Percentiles rank a stretch among this genome's conserved stretches.
These are phyloP conservation scores for Vulpes ferrilata DNA, from an alignment of 2,113 vertebrate genomes.

Conservation along the genomic window DNA sequence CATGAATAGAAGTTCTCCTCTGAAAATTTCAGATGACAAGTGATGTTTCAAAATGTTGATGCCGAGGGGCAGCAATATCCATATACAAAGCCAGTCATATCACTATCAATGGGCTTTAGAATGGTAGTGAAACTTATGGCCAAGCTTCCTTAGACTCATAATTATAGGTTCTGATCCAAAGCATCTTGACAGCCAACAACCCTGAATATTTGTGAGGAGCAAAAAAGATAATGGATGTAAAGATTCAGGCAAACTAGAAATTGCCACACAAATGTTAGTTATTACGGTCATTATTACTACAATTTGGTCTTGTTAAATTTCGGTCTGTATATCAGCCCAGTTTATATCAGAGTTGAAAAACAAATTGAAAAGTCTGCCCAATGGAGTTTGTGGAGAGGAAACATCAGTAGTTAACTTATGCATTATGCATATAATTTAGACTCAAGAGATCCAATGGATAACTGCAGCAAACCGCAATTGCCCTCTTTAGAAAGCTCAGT, in stretches of 20 bases:
- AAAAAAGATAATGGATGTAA: conserved; percentile 6
- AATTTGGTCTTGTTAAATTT: conserved; percentile 65
- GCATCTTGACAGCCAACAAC: neutral
- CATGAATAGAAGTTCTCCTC: neutral
- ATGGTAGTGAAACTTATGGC: neutral
- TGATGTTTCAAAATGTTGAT: neutral
- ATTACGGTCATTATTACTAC: conserved; percentile 66
- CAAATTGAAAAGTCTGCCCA: conserved; percentile 59
- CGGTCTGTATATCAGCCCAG: conserved; percentile 45
- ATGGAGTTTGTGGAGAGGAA: conserved; percentile 61
- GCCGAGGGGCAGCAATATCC: neutral
- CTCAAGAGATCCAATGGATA: conserved; percentile 50
- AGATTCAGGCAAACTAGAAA: conserved; percentile 36
- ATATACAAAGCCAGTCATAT: neutral
- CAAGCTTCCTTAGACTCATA: neutral
- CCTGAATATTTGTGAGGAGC: neutral
- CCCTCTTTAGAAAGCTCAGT: conserved; percentile 58
- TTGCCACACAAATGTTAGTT: conserved; percentile 70
- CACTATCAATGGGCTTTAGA: neutral
- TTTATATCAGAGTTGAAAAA: conserved; percentile 73
- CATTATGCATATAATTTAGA: conserved; percentile 75
- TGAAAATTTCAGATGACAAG: neutral
- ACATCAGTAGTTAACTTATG: conserved; percentile 65
- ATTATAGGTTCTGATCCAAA: neutral
- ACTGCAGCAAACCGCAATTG: conserved; percentile 31